Evolutionary conservation across 2,888 invertebrate species (phyloP).

Genomic region (Dyspetes luteomarginatus): DNA sequence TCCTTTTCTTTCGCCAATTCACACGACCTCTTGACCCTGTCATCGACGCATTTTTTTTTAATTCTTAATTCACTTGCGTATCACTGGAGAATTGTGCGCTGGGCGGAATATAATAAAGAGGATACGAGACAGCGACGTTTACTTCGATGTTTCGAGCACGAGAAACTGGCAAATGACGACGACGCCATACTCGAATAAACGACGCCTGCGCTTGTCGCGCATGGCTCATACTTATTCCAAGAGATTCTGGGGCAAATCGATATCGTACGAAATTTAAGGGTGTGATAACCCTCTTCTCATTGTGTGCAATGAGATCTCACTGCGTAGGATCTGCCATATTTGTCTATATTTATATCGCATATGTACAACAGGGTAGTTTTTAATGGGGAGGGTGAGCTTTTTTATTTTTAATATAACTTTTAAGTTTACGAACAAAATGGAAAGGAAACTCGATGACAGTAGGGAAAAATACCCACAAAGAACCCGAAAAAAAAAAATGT

Average conservation of each 20-base stretch:
- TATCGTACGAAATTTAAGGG: conserved; percentile 69
- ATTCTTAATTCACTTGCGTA: conserved; percentile 6
- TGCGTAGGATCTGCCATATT: neutral
- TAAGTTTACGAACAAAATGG: neutral
- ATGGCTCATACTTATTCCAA: conserved; percentile 5
- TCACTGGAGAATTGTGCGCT: neutral
- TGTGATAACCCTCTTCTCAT: conserved; percentile 48
- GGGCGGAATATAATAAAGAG: neutral
- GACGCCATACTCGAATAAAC: conserved; percentile 55
- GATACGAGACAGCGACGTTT: conserved; percentile 15
- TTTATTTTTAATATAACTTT: neutral
- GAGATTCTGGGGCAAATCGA: conserved; percentile 71
- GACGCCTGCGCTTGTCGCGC: conserved; percentile 68
- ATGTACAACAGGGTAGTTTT: neutral
- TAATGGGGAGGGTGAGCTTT: neutral
- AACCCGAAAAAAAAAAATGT: no score
- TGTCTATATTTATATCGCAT: neutral
- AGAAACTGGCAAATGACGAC: conserved; percentile 6
- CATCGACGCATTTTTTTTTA: conserved; percentile 45
- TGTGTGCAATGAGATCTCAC: neutral
- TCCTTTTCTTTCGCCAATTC: conserved; percentile 34
- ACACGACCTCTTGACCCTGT: conserved; percentile 4
- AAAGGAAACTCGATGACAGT: neutral
- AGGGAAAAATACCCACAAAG: neutral
- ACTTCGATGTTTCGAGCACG: conserved; percentile 29